Evolutionary conservation across 2,797 vertebrate species (phyloP), one percentile per base, ranked within the genome.

Genomic region (Channa striata): DNA sequence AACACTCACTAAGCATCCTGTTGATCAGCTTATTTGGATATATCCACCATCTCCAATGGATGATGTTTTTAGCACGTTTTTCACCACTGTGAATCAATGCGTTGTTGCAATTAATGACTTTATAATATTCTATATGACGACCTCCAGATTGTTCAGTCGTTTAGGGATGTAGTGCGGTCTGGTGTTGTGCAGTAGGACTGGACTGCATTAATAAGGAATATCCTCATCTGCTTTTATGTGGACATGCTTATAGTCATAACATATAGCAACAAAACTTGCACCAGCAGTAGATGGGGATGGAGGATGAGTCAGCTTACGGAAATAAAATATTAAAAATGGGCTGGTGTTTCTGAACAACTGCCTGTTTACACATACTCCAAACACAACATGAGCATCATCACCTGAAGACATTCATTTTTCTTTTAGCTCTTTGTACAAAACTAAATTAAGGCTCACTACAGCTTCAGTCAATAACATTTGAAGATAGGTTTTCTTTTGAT

Each of bases 1-100:
- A 86, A 80, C 87, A 84, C 89, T 87, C 20, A 62, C 80, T 85
- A 88, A 87, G 87, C 89, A 84, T 83, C 74, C 59, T 70, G 78
- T 89, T 84, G 81, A 84, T 87, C 81, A 77, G 74, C 76, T 89
- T 81, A 89, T 92, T 90, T 88, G 82, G 81, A 81, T 74, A 74
- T 54, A 65, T 49, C 54, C 70, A 72, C 69, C n/a, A 23, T 62
- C 19, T 16, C 69, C 46, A 52, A 48, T 63, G 66, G 48, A 17
- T 64, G 56, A 61, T 30, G 68, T 73, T 40, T 10, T 52, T 43
- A 21, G 62, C 54, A 47, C 46, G 34, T 63, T 80, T 30, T 33
- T 64, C 17, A n/a, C 52, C 56, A 59, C 12, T 57, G n/a, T 47
- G 4, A 58, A 40, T 17, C 17, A 42, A 54, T 62, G 48, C 25